Conservation (phyloP, 2,888 invertebrate genomes). For the Acrobasis suavella region DNA sequence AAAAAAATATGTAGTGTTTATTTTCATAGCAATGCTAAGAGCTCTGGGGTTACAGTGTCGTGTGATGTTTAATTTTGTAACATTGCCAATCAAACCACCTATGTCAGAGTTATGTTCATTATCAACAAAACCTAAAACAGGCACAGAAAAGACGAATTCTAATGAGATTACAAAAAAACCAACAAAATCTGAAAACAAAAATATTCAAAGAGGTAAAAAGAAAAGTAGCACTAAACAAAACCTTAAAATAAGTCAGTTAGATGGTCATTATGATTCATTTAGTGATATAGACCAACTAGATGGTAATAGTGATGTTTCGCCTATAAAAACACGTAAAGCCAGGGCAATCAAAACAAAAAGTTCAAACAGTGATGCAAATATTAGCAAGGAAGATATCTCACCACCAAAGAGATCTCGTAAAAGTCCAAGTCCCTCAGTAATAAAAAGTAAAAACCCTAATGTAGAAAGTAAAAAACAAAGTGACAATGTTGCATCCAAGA, state of each 20-base stretch:
- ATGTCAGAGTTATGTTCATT: slow-evolving; percentile 84
- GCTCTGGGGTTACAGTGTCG: slow-evolving; percentile 91
- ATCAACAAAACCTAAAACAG: slow-evolving; percentile 65
- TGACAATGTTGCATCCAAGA: neutral
- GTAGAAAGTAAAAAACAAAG: slow-evolving; percentile 21
- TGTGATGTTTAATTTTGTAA: slow-evolving; percentile 90
- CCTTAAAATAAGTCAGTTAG: slow-evolving; percentile 75
- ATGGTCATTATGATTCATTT: slow-evolving; percentile 70
- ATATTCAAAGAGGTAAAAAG: slow-evolving; percentile 32
- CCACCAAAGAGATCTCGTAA: slow-evolving; percentile 62
- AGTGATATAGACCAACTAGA: slow-evolving; percentile 59
- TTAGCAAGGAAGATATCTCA: slow-evolving; percentile 48
- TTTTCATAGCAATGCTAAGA: slow-evolving; percentile 89
- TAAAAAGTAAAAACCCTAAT: slow-evolving; percentile 20
- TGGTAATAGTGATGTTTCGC: slow-evolving; percentile 57
- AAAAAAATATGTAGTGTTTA: slow-evolving; percentile 87
- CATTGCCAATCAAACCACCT: slow-evolving; percentile 87
- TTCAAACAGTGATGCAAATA: slow-evolving; percentile 31
- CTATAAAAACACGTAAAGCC: slow-evolving; percentile 44
- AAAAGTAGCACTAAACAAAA: slow-evolving; percentile 36
- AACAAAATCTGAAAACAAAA: slow-evolving; percentile 32
- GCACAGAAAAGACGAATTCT: slow-evolving; percentile 30
- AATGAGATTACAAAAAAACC: slow-evolving; percentile 33
- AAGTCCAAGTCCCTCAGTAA: slow-evolving; percentile 31
- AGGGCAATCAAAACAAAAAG: slow-evolving; percentile 44